These are phyloP conservation scores for Hassar affinis DNA, from an alignment of 2,113 vertebrate species.

Conservation along the genomic window DNA sequence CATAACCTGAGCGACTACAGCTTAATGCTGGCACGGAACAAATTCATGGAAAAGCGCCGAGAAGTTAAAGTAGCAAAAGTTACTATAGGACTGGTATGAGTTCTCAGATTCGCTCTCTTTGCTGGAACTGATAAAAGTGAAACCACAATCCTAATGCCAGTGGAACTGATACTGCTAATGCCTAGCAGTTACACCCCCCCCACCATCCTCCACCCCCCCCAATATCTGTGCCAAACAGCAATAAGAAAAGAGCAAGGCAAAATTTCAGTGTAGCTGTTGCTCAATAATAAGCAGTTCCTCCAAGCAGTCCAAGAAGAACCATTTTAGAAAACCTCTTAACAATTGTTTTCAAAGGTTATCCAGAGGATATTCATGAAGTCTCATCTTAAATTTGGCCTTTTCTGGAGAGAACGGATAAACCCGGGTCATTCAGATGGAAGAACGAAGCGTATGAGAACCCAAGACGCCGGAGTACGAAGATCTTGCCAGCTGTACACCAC, in stretches of 20 bases:
- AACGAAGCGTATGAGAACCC: neutral
- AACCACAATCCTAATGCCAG: neutral
- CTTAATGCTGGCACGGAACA: no score
- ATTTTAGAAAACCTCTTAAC: neutral
- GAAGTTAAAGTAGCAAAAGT: neutral
- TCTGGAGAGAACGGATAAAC: neutral
- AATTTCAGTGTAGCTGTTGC: no score
- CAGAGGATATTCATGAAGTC: neutral
- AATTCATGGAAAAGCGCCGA: no score
- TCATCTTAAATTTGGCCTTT: neutral
- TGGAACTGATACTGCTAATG: neutral
- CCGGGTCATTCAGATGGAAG: no score
- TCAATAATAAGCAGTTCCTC: neutral
- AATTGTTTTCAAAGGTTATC: neutral
- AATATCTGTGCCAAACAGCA: no score
- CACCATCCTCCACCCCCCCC: no score
- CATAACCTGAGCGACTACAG: neutral
- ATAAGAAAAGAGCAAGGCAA: no score
- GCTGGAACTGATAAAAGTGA: neutral
- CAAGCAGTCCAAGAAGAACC: neutral
- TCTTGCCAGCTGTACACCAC: neutral
- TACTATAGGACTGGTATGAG: neutral
- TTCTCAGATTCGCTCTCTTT: neutral
- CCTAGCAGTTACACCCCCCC: no score
- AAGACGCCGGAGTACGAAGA: neutral